Evolutionary conservation across 1,140 invertebrate species (phyloP), one percentile per base, ranked within the genome.

Genomic region (Pseudomyrmex concolor): DNA sequence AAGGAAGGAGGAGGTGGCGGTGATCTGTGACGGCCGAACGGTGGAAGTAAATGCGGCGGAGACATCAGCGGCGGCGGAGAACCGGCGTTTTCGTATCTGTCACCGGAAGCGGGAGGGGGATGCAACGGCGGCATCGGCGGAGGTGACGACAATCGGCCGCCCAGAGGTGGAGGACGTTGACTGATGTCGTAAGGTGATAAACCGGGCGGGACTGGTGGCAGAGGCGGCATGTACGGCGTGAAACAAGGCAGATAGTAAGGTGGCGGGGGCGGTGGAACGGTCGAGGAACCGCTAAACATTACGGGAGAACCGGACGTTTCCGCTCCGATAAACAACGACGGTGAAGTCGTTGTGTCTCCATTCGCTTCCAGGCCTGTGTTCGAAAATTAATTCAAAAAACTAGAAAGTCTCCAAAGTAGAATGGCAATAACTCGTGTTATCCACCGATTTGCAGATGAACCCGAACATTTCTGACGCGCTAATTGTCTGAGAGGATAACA

Each of bases 121-220:
- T 82, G 88, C 10, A 84, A 71, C 9, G 85, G 82, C 22, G 76
- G 73, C 80, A 92, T 91, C 8, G 95, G 95, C 22, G 95, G 95
- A 2, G 96, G 96, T 4, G 96, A 96, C 5, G 96, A 96, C 90
- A 96, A 93, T 70, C 96, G 93, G 5, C 96, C 96, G 25, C 94
- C 94, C 5, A 96, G 86, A 12, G 96, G 96, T 43, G 96, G 95
- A 17, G 95, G 95, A 66, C 96, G 92, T 83, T 95, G 95, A 68
- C 95, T 95, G 12, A 95, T 80, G 19, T 95, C 95, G 84, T 94
- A 95, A 1, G 13, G 92, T 89, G 64, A 54, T 80, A 71, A 73
- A 25, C 89, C 90, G 25, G 90, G 59, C 19, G 87, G 64, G 34
- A 87, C 63, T 45, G 90, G 90, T 51, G 90, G 86, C 13, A 91